phyloP scores from a whole-genome alignment of 2,888 invertebrate species.

The Rapana venosa region DNA sequence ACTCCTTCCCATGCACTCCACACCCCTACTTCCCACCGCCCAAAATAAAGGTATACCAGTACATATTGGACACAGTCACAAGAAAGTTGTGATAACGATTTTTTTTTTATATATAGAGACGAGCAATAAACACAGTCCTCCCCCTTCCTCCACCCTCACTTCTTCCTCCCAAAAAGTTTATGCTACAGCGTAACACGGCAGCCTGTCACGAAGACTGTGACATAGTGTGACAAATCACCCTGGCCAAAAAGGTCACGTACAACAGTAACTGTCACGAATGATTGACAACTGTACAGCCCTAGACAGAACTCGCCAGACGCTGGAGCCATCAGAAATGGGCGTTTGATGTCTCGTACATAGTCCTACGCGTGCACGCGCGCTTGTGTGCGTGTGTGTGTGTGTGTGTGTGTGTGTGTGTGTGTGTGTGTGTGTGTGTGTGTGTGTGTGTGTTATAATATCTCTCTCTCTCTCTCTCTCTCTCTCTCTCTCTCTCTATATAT shows the following conservation, averaged over 20 bases:
- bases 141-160: too few species aligned
- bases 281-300: background rate
- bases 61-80: too few species aligned
- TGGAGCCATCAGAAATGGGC: background rate
- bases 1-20: too few species aligned
- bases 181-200: background rate
- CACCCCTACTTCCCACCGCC: too few species aligned
- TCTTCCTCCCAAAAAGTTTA: background rate
- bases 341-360: conserved; percentile 5
- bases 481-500: background rate
- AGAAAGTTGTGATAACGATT: too few species aligned
- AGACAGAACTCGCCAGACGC: background rate
- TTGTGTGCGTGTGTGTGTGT: background rate
- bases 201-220: background rate
- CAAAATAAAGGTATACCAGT: too few species aligned
- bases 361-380: background rate
- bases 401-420: background rate
- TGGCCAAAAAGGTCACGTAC: conserved; percentile 14
- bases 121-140: too few species aligned
- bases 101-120: too few species aligned
- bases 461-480: background rate
- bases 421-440: background rate
- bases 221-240: conserved; percentile 5
- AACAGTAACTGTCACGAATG: conserved; percentile 18
- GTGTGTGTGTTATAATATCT: background rate